Evolutionary conservation across 2,888 invertebrate genomes (phyloP).

Genomic region (Phyto melanocephala): DNA sequence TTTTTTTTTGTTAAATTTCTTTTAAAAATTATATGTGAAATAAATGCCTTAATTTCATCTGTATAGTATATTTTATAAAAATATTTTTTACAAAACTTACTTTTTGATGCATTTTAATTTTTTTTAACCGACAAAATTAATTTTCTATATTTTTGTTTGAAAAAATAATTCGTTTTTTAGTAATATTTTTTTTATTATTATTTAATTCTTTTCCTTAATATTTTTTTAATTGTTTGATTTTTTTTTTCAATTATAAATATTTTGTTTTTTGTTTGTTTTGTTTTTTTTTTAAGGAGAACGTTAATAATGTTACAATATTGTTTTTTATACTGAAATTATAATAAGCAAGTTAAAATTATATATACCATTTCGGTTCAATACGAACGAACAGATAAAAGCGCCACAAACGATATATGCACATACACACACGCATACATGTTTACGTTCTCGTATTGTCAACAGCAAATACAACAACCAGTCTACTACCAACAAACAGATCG

Average conservation of each 20-base stretch:
- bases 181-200: neutral
- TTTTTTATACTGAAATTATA: constrained; percentile 51
- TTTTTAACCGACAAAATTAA: neutral
- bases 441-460: neutral
- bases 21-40: too few species aligned
- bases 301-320: constrained; percentile 28
- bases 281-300: constrained; percentile 1
- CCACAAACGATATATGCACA: constrained; percentile 4
- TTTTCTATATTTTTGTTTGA: neutral
- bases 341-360: constrained; percentile 57
- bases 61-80: too few species aligned
- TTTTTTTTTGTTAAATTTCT: too few species aligned
- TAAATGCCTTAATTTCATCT: too few species aligned
- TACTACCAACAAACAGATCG: neutral
- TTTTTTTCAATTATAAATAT: too few species aligned
- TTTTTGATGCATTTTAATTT: constrained; percentile 49
- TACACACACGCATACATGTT: neutral
- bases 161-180: neutral
- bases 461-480: constrained; percentile 34
- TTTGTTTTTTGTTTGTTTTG: neutral
- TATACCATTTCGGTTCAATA: constrained; percentile 44
- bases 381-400: constrained; percentile 43
- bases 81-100: constrained; percentile 33
- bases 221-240: too few species aligned
- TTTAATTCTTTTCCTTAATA: neutral